Base-by-base conservation (phyloP, 2,113 vertebrate genomes). In the Mystacornis crossleyi region DNA sequence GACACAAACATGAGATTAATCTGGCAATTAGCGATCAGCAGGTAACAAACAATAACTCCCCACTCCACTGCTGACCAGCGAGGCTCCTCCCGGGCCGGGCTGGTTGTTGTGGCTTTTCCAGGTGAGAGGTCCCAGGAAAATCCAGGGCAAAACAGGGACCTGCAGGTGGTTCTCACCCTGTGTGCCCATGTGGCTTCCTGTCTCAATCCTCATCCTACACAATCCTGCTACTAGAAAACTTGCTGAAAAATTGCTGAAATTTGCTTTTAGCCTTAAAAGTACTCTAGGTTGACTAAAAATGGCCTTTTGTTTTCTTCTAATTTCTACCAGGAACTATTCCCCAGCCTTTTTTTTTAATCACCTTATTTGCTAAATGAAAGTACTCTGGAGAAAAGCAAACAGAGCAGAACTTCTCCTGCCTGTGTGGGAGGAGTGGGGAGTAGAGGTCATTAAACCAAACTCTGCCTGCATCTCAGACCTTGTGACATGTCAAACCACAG, bases 11-110 rank as follows among this genome's bases (percentile, higher is more conserved):
- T 4, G 1, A 65, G 66, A 67, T 93, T 91, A 94, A 93, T 16
- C 47, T 77, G 54, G 62, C 81, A 94, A 93, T 96, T 82, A 96
- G 70, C 12, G 69, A 88, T 89, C 72, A 78, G 85, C 86, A 96
- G 54, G 65, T 90, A 92, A 66, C 23, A 54, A 79, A 91, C 65
- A 93, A 55, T 80, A 61, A 54, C 18, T 73, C 42, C n/a, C 9
- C 1, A 1, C 61, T 81, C 82, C 20, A 1, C 67, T 29, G 5
- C n/a, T 5, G 29, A 45, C 2, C 7, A 81, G 29, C 0, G 0
- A 61, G 50, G 4, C 21, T 78, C 9, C 48, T 83, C 7, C 36
- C 17, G 40, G 33, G 31, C 43, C 2, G 18, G 40, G 20, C 31
- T 31, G 29, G 25, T 1, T 72, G 1, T 15, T 24, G 29, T 4